Evolutionary conservation across 2,888 invertebrate species (phyloP).

Genomic region (Agrotis clavis): DNA sequence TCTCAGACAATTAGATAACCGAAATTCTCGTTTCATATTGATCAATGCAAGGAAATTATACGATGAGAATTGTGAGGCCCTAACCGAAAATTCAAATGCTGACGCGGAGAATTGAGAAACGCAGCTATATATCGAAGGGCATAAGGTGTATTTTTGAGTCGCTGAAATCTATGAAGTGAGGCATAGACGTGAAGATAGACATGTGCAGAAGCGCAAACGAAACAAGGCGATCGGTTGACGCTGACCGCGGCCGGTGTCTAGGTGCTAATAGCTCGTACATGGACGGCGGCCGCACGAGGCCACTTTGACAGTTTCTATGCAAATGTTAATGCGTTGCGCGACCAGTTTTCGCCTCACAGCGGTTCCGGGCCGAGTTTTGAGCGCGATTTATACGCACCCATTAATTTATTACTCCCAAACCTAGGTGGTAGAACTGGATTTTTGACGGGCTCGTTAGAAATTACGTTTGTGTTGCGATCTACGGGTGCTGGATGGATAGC

Average conservation of each 20-base stretch:
- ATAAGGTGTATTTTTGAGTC: constrained; percentile 69
- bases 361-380: constrained; percentile 87
- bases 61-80: constrained; percentile 55
- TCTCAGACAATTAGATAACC: constrained; percentile 65
- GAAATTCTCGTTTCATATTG: constrained; percentile 61
- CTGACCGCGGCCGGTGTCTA: constrained; percentile 73
- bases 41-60: constrained; percentile 64
- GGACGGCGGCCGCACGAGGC: constrained; percentile 78
- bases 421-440: constrained; percentile 81
- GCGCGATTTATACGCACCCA: constrained; percentile 83
- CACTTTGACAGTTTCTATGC: constrained; percentile 90
- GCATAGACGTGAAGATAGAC: constrained; percentile 58
- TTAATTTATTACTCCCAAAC: constrained; percentile 77
- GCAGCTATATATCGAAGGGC: constrained; percentile 52
- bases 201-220: constrained; percentile 75
- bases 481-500: constrained; percentile 3
- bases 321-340: constrained; percentile 88
- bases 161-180: constrained; percentile 52
- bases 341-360: constrained; percentile 87
- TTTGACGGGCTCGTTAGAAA: constrained; percentile 68
- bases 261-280: constrained; percentile 85
- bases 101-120: constrained; percentile 36
- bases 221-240: constrained; percentile 68
- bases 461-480: constrained; percentile 51
- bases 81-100: constrained; percentile 70